These are phyloP conservation scores for Serranus cabrilla DNA, from an alignment of 2,797 vertebrate genomes.

Conservation along the genomic window DNA sequence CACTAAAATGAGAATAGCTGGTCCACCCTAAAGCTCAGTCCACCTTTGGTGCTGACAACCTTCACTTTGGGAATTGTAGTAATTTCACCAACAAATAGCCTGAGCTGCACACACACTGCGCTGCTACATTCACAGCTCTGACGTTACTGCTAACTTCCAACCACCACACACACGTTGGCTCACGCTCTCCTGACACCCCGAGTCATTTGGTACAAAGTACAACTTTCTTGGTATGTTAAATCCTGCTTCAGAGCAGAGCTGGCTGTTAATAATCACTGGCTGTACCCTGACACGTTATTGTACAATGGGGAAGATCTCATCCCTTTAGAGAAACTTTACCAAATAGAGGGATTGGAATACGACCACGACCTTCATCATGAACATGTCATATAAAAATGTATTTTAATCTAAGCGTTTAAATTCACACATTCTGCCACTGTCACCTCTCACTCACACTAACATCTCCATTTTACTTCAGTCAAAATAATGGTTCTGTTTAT, in stretches of 20 bases:
- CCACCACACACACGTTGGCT: too few relatives aligned
- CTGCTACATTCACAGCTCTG: too few relatives aligned
- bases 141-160: too few relatives aligned
- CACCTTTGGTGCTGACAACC: too few relatives aligned
- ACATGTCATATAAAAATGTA: not conserved
- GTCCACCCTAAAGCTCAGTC: too few relatives aligned
- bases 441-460: conserved; percentile 1
- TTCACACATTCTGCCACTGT: not conserved
- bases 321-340: not conserved
- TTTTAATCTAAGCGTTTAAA: not conserved
- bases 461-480: conserved; percentile 11
- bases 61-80: too few relatives aligned
- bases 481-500: not conserved
- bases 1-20: too few relatives aligned
- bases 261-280: not conserved
- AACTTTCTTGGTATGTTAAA: not conserved
- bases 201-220: not conserved
- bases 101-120: too few relatives aligned
- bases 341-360: not conserved
- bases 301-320: not conserved
- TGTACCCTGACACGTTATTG: not conserved
- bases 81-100: too few relatives aligned
- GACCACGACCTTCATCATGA: not conserved
- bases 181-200: too few relatives aligned
- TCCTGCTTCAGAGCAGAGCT: conserved; percentile 10